A percentile compares a stretch with the other conserved stretches of the same genome.
Evolutionary conservation across 2,797 vertebrate species (phyloP).

Genomic region (Lemur catta): DNA sequence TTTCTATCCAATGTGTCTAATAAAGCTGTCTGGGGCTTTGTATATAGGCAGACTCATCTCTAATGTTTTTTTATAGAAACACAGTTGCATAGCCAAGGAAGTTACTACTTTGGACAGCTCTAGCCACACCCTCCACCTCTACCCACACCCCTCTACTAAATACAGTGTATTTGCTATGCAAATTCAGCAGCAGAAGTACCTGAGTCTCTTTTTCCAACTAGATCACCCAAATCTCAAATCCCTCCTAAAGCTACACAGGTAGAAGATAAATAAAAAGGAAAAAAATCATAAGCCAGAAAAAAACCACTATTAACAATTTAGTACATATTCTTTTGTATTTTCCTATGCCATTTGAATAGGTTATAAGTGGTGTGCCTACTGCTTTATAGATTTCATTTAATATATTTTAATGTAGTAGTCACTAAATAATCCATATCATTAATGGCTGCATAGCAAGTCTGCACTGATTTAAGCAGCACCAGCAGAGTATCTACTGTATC

Average conservation of each 20-base stretch:
- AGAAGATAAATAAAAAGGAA: background rate
- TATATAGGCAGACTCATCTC: background rate
- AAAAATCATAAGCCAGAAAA: background rate
- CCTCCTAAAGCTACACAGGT: background rate
- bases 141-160: background rate
- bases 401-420: background rate
- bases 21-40: background rate
- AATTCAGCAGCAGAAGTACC: background rate
- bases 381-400: background rate
- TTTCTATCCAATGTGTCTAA: background rate
- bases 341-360: background rate
- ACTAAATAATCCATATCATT: background rate
- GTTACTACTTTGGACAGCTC: background rate
- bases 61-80: background rate
- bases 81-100: background rate
- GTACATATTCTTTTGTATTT: background rate
- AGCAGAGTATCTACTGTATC: background rate
- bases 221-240: background rate
- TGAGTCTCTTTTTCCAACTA: background rate
- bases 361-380: background rate
- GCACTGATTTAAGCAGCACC: background rate
- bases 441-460: background rate
- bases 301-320: background rate
- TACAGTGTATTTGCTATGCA: background rate
- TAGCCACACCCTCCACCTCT: background rate